Conservation (phyloP, 1,140 invertebrate species). For the Triops longicaudatus region DNA sequence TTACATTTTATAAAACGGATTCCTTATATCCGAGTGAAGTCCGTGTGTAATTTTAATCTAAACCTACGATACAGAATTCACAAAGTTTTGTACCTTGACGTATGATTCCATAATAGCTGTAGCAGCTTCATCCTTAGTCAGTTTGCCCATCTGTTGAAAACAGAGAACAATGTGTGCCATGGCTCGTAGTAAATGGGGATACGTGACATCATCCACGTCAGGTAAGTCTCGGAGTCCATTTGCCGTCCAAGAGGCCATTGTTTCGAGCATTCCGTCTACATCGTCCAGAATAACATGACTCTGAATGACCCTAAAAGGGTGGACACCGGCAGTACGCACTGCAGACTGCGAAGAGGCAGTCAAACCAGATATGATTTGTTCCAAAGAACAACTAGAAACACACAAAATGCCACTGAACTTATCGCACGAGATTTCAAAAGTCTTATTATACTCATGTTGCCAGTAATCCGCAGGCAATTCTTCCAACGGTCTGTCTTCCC, state of each 20-base stretch:
- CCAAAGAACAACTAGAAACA: not conserved
- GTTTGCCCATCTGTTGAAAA: slow-evolving; percentile 63
- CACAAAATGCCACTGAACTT: not conserved
- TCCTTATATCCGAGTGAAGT: no score
- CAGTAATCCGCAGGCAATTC: slow-evolving; percentile 64
- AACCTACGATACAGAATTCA: not conserved
- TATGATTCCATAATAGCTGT: slow-evolving; percentile 65
- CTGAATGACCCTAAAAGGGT: slow-evolving; percentile 48
- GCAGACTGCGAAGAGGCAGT: not conserved
- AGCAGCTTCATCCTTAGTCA: slow-evolving; percentile 54
- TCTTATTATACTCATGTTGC: slow-evolving; percentile 53
- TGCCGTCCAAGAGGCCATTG: slow-evolving; percentile 45
- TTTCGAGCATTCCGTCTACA: slow-evolving; percentile 50
- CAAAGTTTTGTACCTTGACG: slow-evolving; percentile 40
- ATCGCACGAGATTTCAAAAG: not conserved
- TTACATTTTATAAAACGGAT: no score
- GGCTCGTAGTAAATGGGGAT: slow-evolving; percentile 62
- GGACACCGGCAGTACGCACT: not conserved
- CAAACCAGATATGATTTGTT: not conserved
- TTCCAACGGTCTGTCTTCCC: slow-evolving; percentile 32
- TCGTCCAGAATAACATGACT: slow-evolving; percentile 68
- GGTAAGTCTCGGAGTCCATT: slow-evolving; percentile 27
- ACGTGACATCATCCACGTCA: not conserved
- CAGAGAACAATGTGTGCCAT: slow-evolving; percentile 77
- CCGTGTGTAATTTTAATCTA: no score